Base-by-base conservation (phyloP, 2,888 invertebrate species). In the Eulithis testata region DNA sequence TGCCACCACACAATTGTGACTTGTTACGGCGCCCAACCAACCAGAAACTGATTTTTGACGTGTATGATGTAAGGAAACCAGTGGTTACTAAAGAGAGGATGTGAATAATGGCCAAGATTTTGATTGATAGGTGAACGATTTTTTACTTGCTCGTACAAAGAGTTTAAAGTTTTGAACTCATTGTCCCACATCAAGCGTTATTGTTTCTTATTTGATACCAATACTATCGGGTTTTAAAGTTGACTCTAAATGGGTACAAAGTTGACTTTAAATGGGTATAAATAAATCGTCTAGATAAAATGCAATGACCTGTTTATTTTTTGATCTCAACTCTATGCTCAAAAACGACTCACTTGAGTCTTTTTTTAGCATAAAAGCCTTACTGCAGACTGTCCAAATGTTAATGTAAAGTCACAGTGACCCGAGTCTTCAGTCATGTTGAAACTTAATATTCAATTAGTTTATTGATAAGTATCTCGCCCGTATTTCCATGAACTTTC, bases 391-490 rank as follows among this genome's bases (percentile, higher is more conserved):
- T 21, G 31, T 31, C 6, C 31, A 31, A 31, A 31, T 31, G 3
- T 5, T 31, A 31, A 31, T 31, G 6, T 1, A n/a, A 44, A 62
- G 44, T 44, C 44, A 11, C 2, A 31, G 57, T 47, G 9, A 63
- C 37, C 31, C 8, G 8, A 40, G 40, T 63, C 53, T 67, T 21
- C 53, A 67, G 58, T 67, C 60, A 67, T 58, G 58, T 53, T 45
- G 71, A 65, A 70, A 70, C 62, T 63, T 72, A 65, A 70, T 72
- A 71, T 72, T 69, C 72, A 73, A 73, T 73, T 73, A 72, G 72
- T 72, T 66, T 58, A 44, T 45, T 53, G 73, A 73, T 73, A 73
- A 70, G 51, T 44, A 73, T 73, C 73, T 61, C 49, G 37, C 67
- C 61, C 63, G 65, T 66, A 69, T 69, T 73, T 73, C 70, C 66